Base-by-base conservation (phyloP, 1,140 invertebrate genomes). In the Pseudomyrmex sp. region DNA sequence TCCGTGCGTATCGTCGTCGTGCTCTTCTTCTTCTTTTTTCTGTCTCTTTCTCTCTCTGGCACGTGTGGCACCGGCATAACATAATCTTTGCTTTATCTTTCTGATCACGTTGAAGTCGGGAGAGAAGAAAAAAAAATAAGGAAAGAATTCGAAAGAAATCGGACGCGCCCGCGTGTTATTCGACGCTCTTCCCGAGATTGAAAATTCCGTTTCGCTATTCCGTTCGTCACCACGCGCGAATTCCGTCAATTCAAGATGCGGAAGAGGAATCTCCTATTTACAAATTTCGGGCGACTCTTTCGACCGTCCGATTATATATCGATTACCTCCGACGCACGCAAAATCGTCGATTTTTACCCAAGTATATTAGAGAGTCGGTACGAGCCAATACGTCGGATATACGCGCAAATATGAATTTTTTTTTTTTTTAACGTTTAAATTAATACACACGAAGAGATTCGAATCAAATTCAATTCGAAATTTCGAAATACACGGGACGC, bases 1-100 rank as follows among this genome's bases (percentile, higher is more conserved):
- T 85, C 87, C 18, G 58, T 56, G 74, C 83, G 86, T 83, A 88
- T 88, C 87, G 84, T 65, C 63, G 15, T 7, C 79, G 62, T 35
- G 35, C 5, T 9, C n/a, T 59, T 35, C 10, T 26, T 26, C 26
- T 26, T 23, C 26, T 5, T 5, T 72, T 13, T 26, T 26, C 20
- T 18, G n/a, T 61, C 20, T 52, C 52, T 26, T 58, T 13, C 50
- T 13, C 12, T 52, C 35, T 54, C 44, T 5, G 35, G 35, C 35
- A 35, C 35, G 35, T 35, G 35, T 35, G 65, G 56, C 48, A 23
- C 61, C 61, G 52, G 52, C 72, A 74, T 77, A 83, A 85, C 65
- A 79, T 63, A 74, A 88, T 83, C 77, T 74, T 66, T 58, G 35
- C 23, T 59, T 72, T 18, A 65, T 12, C 68, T 85, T 88, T 88